Percentiles rank a stretch among this genome's conserved stretches.
Evolutionary conservation across 2,797 vertebrate genomes (phyloP).

Genomic region (Myiotriccus ornatus): DNA sequence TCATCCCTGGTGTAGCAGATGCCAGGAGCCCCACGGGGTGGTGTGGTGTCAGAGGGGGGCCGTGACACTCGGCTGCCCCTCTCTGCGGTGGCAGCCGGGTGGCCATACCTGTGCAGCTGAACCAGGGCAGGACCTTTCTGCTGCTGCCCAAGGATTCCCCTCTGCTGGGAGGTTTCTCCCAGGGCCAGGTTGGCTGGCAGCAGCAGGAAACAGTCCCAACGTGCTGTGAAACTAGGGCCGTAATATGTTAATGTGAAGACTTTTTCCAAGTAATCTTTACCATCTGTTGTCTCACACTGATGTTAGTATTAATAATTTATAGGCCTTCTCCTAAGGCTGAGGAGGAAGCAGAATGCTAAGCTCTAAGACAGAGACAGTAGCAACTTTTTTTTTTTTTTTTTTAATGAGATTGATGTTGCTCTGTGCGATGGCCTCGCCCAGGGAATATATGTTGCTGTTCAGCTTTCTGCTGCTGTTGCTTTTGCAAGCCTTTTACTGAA

Average conservation of each 20-base stretch:
- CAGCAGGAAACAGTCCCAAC: conserved; percentile 24
- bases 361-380: conserved; percentile 16
- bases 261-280: conserved; percentile 70
- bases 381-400: not conserved
- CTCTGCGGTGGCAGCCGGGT: not conserved
- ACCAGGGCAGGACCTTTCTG: conserved; percentile 7
- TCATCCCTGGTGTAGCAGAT: not conserved
- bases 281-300: conserved; percentile 71
- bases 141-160: conserved; percentile 22
- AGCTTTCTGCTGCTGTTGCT: not conserved
- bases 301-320: conserved; percentile 70
- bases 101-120: not conserved
- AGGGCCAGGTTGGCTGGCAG: not conserved
- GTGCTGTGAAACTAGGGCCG: not conserved
- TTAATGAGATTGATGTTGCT: conserved; percentile 24
- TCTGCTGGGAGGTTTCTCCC: not conserved
- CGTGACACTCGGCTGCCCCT: fast-evolving
- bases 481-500: conserved; percentile 18
- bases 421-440: not conserved
- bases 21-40: not conserved
- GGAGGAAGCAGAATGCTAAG: conserved; percentile 57
- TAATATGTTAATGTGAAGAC: conserved; percentile 57
- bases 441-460: not conserved
- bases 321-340: conserved; percentile 59
- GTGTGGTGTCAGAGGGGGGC: not conserved